phyloP scores from a whole-genome alignment of 2,113 vertebrate species.

The Periophthalmus modestus region DNA sequence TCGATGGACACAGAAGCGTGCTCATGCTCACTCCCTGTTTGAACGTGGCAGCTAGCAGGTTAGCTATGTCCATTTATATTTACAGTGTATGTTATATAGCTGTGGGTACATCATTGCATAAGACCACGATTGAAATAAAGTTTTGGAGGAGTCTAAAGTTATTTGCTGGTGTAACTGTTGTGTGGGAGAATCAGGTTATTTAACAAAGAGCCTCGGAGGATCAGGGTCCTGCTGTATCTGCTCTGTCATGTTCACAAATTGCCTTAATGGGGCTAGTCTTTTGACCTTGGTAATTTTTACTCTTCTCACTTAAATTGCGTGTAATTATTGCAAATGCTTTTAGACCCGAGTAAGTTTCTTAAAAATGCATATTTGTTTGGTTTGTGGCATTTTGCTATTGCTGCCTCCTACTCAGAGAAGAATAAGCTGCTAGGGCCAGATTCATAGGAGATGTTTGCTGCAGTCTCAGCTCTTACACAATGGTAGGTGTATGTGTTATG shows the following conservation, averaged over 20 bases:
- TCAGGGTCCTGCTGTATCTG: slow-evolving; percentile 15
- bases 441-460: slow-evolving; percentile 44
- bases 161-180: not conserved
- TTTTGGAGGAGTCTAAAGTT: not conserved
- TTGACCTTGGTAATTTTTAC: slow-evolving; percentile 39
- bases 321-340: slow-evolving; percentile 42
- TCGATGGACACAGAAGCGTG: too few species aligned
- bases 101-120: not conserved
- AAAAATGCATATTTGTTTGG: slow-evolving; percentile 25
- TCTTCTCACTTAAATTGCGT: slow-evolving; percentile 35
- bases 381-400: slow-evolving; percentile 50
- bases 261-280: slow-evolving; percentile 25
- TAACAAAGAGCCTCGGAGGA: slow-evolving; percentile 24
- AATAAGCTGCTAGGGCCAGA: slow-evolving; percentile 19
- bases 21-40: too few species aligned
- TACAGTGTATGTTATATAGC: not conserved
- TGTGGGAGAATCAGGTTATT: slow-evolving; percentile 12
- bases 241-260: slow-evolving; percentile 28
- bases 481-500: slow-evolving; percentile 29
- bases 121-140: not conserved
- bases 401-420: slow-evolving; percentile 55
- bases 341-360: not conserved
- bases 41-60: too few species aligned
- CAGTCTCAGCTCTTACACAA: slow-evolving; percentile 36
- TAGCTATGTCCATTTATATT: too few species aligned